phyloP scores from a whole-genome alignment of 2,888 invertebrate species.

The Drosophila leonis region DNA sequence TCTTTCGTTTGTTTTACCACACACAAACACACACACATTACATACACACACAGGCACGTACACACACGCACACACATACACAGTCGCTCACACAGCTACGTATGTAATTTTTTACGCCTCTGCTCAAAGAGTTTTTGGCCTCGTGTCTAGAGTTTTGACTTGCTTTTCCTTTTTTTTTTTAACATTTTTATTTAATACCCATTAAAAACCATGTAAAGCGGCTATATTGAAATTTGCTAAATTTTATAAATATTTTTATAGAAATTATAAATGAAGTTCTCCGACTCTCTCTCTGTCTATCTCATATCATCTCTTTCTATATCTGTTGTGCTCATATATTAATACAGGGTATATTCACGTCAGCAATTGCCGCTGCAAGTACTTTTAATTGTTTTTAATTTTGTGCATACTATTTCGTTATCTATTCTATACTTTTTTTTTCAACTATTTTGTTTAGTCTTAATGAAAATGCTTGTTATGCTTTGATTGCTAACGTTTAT shows the following conservation, averaged over 20 bases:
- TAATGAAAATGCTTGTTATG: constrained; percentile 1
- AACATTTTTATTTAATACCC: neutral
- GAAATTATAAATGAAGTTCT: neutral
- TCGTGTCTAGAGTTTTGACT: constrained; percentile 45
- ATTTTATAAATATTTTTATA: neutral
- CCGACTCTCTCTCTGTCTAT: neutral
- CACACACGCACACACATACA: constrained; percentile 31
- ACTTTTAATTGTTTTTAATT: neutral
- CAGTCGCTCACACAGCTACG: constrained; percentile 12
- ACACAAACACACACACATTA: constrained; percentile 34
- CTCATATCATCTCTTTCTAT: too few relatives aligned
- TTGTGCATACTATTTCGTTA: neutral
- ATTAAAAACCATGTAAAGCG: neutral
- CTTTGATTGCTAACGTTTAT: neutral
- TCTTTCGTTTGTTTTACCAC: constrained; percentile 66
- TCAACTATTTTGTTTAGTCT: neutral
- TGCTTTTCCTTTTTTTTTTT: constrained; percentile 12
- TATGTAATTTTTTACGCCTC: constrained; percentile 56
- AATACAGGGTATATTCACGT: neutral
- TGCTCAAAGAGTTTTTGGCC: constrained; percentile 66
- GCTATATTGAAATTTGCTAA: neutral
- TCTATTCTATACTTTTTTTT: neutral
- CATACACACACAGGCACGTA: constrained; percentile 16
- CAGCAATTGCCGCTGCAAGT: neutral
- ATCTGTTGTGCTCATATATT: too few relatives aligned